Evolutionary conservation across 2,888 invertebrate species (phyloP).

Genomic region (Epirrita christyi): DNA sequence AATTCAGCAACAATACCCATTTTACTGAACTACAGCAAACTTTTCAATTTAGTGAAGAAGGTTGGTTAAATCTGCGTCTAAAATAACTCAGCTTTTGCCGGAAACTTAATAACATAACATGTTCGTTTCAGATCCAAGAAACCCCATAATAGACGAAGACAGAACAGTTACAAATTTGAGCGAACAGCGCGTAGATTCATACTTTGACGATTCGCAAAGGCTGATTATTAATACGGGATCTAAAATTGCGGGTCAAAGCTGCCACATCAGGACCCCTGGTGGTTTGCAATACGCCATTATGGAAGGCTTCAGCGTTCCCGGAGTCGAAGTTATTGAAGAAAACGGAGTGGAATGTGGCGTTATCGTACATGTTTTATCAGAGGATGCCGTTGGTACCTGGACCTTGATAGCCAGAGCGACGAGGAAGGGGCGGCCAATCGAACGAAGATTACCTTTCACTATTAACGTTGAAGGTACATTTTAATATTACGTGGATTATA

Average conservation of each 20-base stretch:
- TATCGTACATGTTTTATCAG: slow-evolving; percentile 45
- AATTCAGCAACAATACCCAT: slow-evolving; percentile 46
- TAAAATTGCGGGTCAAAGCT: slow-evolving; percentile 48
- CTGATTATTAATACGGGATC: slow-evolving; percentile 41
- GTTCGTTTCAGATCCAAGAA: slow-evolving; percentile 50
- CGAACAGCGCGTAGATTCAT: slow-evolving; percentile 29
- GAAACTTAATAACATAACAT: background rate
- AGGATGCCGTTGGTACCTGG: slow-evolving; percentile 62
- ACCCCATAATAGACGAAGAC: slow-evolving; percentile 44
- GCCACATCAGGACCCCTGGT: slow-evolving; percentile 57
- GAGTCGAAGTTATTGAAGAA: slow-evolving; percentile 48
- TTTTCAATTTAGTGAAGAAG: slow-evolving; percentile 49
- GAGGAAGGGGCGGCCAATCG: slow-evolving; percentile 41
- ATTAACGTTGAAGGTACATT: slow-evolving; percentile 67
- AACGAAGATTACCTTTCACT: slow-evolving; percentile 60
- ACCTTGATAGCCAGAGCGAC: slow-evolving; percentile 56
- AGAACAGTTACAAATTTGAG: slow-evolving; percentile 38
- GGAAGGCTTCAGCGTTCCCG: slow-evolving; percentile 48
- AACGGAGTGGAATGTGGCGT: slow-evolving; percentile 55
- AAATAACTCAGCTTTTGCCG: background rate
- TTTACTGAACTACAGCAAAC: slow-evolving; percentile 45
- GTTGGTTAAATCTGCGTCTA: slow-evolving; percentile 38
- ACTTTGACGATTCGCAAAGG: slow-evolving; percentile 41
- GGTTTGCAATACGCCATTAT: slow-evolving; percentile 52
- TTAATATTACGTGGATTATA: too few species aligned